These are phyloP conservation scores for Drosophila navojoa DNA, from an alignment of 1,140 invertebrate species.

Conservation along the genomic window DNA sequence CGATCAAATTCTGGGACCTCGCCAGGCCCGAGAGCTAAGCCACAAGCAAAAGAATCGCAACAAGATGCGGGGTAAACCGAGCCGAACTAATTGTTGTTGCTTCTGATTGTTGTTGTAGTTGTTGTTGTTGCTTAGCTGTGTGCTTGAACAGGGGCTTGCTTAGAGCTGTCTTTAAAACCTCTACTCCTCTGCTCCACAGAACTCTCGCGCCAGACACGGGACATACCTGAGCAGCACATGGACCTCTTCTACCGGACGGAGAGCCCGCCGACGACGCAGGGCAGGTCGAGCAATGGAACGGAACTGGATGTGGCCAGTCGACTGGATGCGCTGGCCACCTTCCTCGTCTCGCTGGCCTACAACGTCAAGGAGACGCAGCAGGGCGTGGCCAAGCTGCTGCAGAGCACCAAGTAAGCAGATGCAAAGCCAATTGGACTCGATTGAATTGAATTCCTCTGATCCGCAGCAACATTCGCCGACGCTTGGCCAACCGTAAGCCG, in stretches of 20 bases:
- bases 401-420: slow-evolving; percentile 52
- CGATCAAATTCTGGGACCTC: slow-evolving; percentile 42
- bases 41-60: slow-evolving; percentile 57
- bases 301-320: slow-evolving; percentile 36
- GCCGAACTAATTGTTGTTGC: not conserved
- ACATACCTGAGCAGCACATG: slow-evolving; percentile 2
- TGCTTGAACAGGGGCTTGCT: not conserved
- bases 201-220: slow-evolving; percentile 39
- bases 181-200: slow-evolving; percentile 17
- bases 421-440: too few relatives aligned
- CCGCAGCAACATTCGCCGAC: slow-evolving; percentile 21
- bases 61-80: slow-evolving; percentile 53
- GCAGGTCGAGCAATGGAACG: not conserved
- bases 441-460: too few relatives aligned
- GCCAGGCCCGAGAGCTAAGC: slow-evolving; percentile 46
- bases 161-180: not conserved
- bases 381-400: slow-evolving; percentile 29
- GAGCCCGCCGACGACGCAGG: not conserved
- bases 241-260: slow-evolving; percentile 1
- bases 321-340: slow-evolving; percentile 59
- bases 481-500: slow-evolving; percentile 12
- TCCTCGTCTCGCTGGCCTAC: slow-evolving; percentile 60
- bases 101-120: not conserved
- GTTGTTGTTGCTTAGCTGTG: not conserved
- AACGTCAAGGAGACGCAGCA: slow-evolving; percentile 42